Base-by-base conservation (phyloP, 1,140 invertebrate genomes). In the Pseudobourletiella spinata region DNA sequence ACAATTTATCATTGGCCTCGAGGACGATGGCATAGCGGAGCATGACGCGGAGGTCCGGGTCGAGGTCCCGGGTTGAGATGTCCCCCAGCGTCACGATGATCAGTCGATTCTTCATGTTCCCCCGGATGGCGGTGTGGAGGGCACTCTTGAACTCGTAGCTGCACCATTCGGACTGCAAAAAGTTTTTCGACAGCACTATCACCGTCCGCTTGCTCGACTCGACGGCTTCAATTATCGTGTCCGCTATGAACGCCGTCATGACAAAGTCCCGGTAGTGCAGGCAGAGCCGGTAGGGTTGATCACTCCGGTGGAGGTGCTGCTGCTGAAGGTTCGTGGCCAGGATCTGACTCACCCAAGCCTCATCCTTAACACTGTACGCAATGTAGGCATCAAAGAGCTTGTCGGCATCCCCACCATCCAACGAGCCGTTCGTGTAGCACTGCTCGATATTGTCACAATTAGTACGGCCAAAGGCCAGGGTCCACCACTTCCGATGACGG, bases 81-180 rank as follows among this genome's bases (percentile, higher is more conserved):
- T 91, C 89, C 3, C 89, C 90, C 65, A 89, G 82, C 24, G 93
- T 79, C 57, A 95, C 82, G 66, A 94, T 84, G 67, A 95, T 89
- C 63, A 94, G 81, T 72, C 85, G 83, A 72, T 86, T 83, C 67
- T 84, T 79, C 14, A 14, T 4, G 25, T 71, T 66, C 54, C 75
- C 72, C 24, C 73, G 63, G 52, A 94, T 82, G 56, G 90, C 87
- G 75, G 93, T 89, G 72, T 89, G 87, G n/a, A 95, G 80, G 1
- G 91, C 91, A 50, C 85, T 85, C 76, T 92, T 91, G 74, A 95
- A 91, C 76, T 95, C 92, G 73, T 91, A 91, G 56, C 89, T 82
- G 68, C 88, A 86, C 92, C 92, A 95, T 77, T 95, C 90, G 76
- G 89, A 90, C 75, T 90, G 86, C 20, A 95, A 81, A 77, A 95